Evolutionary conservation across 2,888 invertebrate species (phyloP), one percentile per base, ranked within the genome.

Genomic region (Drosophila setosimentum): DNA sequence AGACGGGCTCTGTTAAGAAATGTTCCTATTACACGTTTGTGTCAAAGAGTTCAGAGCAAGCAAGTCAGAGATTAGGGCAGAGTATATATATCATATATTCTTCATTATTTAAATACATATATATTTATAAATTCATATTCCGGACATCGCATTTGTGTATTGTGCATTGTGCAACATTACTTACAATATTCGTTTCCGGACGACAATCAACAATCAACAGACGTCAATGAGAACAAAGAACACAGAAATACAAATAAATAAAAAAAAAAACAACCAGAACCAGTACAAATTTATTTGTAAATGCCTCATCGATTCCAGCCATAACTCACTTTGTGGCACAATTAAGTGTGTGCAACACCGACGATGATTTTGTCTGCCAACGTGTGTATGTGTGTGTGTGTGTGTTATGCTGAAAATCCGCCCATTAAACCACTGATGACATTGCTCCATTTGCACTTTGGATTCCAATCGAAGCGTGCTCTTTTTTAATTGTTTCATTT

Each of bases 401-500:
- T 18, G 35, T 37, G 30, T 30, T 27, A 27, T 50, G 62, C 40
- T 45, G 24, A 40, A 32, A 49, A 55, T n/a, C 54, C 60, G 42
- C 45, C 30, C 53, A 29, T 50, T 50, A 54, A 54, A 72, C 78
- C 79, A 68, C 59, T 80, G 79, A 77, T 80, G 79, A 80, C 80
- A 80, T 68, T 80, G 80, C 79, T 88, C 86, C 83, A 87, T 80
- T 78, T 73, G 80, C 79, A 76, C 77, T 70, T 73, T 61, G 76
- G 60, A 30, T 57, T 40, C 58, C 30, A 60, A 66, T 48, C 35
- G 57, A 57, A 21, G 35, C 57, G 32, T 29, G 48, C 35, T n/a
- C 7, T 67, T 82, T 68, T 80, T 73, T 82, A 86, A 88, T 86
- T 86, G 86, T 88, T 86, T 83, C 83, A 75, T 82, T 86, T 88